Percentiles rank a stretch among this genome's conserved stretches.
phyloP scores from a whole-genome alignment of 2,113 vertebrate genomes.

The Oenanthe oenanthe region DNA sequence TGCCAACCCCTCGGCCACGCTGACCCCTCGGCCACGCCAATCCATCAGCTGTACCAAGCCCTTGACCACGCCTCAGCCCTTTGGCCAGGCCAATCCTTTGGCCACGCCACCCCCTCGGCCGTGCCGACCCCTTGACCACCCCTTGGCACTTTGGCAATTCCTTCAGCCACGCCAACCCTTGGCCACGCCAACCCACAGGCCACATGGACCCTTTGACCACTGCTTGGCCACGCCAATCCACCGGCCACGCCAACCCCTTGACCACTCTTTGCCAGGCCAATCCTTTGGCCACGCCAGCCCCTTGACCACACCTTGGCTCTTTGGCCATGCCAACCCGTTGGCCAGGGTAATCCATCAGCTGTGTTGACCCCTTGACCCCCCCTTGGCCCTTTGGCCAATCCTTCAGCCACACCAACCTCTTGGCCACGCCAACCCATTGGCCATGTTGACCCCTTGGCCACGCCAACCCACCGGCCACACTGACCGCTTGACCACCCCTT shows the following conservation, averaged over 20 bases:
- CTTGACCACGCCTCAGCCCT: background rate
- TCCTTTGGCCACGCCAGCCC: background rate
- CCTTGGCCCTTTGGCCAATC: too few relatives aligned
- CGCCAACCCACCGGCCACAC: too few relatives aligned
- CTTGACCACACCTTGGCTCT: background rate
- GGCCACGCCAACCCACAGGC: background rate
- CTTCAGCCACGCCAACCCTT: too few relatives aligned
- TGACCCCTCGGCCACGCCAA: fast-evolving
- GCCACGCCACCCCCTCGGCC: background rate
- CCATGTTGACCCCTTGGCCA: too few relatives aligned
- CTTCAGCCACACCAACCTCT: too few relatives aligned
- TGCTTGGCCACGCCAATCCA: background rate
- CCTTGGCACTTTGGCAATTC: too few relatives aligned
- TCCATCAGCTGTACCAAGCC: fast-evolving
- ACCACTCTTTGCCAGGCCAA: background rate
- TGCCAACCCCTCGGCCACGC: fast-evolving
- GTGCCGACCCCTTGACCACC: background rate
- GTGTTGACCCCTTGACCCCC: too few relatives aligned
- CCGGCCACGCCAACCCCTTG: background rate
- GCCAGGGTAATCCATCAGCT: too few relatives aligned
- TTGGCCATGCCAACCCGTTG: background rate
- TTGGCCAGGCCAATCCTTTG: fast-evolving
- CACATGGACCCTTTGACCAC: background rate
- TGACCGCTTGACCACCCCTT: too few relatives aligned
- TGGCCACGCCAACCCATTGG: background rate